These are phyloP conservation scores for Brachionus manjavacas DNA, from an alignment of 1,140 invertebrate genomes.

Conservation along the genomic window DNA sequence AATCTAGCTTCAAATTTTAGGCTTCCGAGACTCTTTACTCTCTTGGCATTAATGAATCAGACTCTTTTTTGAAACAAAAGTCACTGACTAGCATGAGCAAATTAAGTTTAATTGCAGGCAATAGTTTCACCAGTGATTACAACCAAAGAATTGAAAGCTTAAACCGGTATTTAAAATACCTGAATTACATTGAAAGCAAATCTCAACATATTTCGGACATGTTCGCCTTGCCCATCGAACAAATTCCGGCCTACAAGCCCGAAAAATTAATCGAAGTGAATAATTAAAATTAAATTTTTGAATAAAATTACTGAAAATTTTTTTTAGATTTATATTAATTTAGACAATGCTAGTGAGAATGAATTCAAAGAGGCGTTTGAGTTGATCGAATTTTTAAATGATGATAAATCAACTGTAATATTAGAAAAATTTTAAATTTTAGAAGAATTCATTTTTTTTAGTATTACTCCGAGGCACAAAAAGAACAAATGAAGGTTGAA, in stretches of 20 bases:
- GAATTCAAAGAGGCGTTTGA: conserved; percentile 27
- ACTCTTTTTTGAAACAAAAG: conserved; percentile 38
- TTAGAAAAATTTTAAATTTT: background rate
- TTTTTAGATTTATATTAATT: conserved; percentile 27
- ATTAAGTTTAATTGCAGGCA: background rate
- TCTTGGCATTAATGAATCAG: conserved; percentile 25
- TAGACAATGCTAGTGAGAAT: background rate
- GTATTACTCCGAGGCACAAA: background rate
- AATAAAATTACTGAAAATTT: background rate
- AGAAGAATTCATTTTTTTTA: background rate
- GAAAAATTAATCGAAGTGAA: conserved; percentile 35
- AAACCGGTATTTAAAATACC: background rate
- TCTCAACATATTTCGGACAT: background rate
- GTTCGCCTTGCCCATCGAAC: background rate
- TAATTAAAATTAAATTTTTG: background rate
- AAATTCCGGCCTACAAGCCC: conserved; percentile 17
- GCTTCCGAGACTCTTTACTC: background rate
- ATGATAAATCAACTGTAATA: conserved; percentile 8
- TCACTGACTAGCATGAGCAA: conserved; percentile 14
- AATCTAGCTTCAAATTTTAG: background rate
- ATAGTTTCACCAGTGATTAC: background rate
- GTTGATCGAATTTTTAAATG: conserved; percentile 18
- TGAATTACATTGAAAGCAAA: conserved; percentile 12
- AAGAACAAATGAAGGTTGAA: conserved; percentile 9
- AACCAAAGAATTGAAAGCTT: background rate